Evolutionary conservation across 2,113 vertebrate species (phyloP).

Genomic region (Agelaius phoeniceus): DNA sequence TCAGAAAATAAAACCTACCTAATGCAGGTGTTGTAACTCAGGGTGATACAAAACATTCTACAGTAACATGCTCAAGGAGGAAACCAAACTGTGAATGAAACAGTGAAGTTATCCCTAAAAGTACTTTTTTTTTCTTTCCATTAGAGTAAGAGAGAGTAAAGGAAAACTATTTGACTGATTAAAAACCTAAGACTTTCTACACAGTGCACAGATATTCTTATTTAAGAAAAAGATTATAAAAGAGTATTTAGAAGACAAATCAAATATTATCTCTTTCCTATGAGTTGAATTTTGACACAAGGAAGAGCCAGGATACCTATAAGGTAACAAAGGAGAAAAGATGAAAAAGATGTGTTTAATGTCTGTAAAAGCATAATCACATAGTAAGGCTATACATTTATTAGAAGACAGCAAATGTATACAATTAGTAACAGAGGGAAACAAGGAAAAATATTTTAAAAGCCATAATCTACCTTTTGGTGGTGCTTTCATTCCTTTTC

Average conservation of each 20-base stretch:
- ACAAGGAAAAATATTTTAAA: not conserved
- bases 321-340: not conserved
- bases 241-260: not conserved
- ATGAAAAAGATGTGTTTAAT: not conserved
- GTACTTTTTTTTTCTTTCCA: not conserved
- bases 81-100: not conserved
- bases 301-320: not conserved
- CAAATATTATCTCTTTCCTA: not conserved
- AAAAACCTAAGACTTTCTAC: not conserved
- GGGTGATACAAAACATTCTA: not conserved
- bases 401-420: not conserved
- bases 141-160: not conserved
- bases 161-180: not conserved
- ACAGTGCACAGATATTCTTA: not conserved
- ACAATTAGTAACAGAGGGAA: not conserved
- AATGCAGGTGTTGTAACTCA: not conserved
- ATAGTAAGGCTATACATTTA: not conserved
- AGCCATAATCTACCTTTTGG: not conserved
- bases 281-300: not conserved
- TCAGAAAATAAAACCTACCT: not conserved
- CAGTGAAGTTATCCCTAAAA: not conserved
- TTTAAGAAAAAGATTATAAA: not conserved
- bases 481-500: not conserved
- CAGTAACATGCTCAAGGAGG: not conserved
- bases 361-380: not conserved